Conservation (phyloP, 2,113 vertebrate genomes). For the Pseudopipra pipra region DNA sequence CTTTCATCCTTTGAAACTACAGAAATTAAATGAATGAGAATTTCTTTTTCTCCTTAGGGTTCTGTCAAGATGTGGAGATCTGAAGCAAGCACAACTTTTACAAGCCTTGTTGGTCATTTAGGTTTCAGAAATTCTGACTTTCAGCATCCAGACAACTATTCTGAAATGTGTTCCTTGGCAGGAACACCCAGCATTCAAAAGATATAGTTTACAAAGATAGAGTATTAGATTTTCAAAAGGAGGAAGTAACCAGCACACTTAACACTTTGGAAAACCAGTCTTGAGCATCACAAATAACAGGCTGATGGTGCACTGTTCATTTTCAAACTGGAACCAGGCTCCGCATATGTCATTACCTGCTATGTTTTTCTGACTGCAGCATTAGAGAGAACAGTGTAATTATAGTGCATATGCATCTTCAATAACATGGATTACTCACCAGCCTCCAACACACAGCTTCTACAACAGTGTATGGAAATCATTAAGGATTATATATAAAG, state of each 20-base stretch:
- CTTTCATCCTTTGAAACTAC: not conserved
- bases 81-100: not conserved
- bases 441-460: not conserved
- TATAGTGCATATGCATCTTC: not conserved
- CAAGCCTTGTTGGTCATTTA: not conserved
- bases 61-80: accelerated
- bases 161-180: accelerated
- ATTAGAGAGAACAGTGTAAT: not conserved
- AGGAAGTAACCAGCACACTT: not conserved
- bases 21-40: not conserved
- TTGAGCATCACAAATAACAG: not conserved
- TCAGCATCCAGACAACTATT: not conserved
- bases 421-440: not conserved
- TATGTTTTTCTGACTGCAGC: not conserved
- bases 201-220: not conserved
- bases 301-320: not conserved
- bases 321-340: not conserved
- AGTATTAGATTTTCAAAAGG: not conserved
- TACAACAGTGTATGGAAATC: not conserved
- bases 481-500: not conserved
- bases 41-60: not conserved
- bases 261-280: not conserved
- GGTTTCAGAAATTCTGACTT: not conserved
- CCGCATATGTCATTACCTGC: not conserved
- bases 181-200: not conserved